Evolutionary conservation across 2,888 invertebrate species (phyloP), one percentile per base, ranked within the genome.

Genomic region (Bombylius discolor): DNA sequence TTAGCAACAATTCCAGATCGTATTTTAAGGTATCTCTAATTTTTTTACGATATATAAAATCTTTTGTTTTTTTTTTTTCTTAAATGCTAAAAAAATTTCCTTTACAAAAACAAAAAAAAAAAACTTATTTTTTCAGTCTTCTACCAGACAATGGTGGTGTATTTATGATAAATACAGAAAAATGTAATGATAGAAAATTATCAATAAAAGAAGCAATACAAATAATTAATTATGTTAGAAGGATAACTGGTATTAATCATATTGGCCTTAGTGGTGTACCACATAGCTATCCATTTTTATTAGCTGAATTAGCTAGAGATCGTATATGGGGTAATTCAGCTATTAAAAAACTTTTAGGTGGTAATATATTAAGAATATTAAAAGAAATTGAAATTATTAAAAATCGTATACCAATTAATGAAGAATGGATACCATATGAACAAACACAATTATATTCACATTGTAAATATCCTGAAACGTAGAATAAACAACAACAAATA

Each of bases 1-100:
- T 91, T 93, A 72, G 71, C 73, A 31, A 66, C 71, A 12, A 91
- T 94, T 64, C 91, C 90, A 51, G 93, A 94, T 73, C 89, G 91
- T 67, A 80, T 89, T 58, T 78, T 89, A 62, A 70, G 73, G 73
- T 73, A 58, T 32, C 14, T 47, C 32, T 5, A 31, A 23, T 31
- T 34, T 47, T 23, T 7, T 36, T 52, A 36, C 7, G 12, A 47
- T 13, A 23, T 23, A 23, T 23, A 23, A 3, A 23, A 23, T 23
- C 23, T 2, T 3, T 23, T 23, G 1, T 23, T 3, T 23, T 23
- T 23, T 23, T 23, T 3, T 23, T 23, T 23, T 23, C 23, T 23
- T 23, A 23, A 23, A 23, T 23, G 23, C 23, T 23, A 23, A 23
- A 23, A 23, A 47, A 32, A 31, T 33, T 9, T 49, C 5, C 9